Conservation (phyloP, 2,888 invertebrate genomes). For the Chalcosyrphus nemorum region DNA sequence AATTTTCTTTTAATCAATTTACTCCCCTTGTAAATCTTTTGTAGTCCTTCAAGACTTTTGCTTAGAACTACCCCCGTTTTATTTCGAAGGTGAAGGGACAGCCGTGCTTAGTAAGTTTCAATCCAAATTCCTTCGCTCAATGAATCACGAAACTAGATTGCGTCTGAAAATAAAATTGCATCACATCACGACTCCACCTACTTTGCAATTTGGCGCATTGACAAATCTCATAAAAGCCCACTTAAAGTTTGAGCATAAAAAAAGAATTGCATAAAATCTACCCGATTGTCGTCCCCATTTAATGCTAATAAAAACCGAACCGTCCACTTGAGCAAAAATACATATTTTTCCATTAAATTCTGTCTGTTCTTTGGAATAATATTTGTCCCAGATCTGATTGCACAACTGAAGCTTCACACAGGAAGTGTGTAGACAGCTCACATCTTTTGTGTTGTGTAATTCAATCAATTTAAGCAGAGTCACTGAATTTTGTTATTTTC, state of each 20-base stretch:
- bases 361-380: neutral
- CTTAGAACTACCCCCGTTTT: no score
- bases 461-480: conserved; percentile 46
- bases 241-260: neutral
- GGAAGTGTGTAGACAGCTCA: conserved; percentile 1
- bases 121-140: no score
- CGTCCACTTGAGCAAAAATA: neutral
- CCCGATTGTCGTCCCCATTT: neutral
- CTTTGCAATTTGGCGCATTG: neutral
- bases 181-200: no score
- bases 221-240: neutral
- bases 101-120: no score
- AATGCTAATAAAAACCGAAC: neutral
- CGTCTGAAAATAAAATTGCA: no score
- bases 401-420: conserved; percentile 7
- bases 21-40: no score
- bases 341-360: neutral
- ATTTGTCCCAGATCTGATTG: neutral
- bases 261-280: neutral
- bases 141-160: no score
- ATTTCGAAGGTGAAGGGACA: no score
- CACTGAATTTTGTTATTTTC: conserved; percentile 23
- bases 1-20: no score
- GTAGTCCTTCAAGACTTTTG: no score
- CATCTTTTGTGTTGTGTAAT: conserved; percentile 54